These are phyloP conservation scores for Parthenolecanium corni DNA, from an alignment of 2,888 invertebrate species.

Conservation along the genomic window DNA sequence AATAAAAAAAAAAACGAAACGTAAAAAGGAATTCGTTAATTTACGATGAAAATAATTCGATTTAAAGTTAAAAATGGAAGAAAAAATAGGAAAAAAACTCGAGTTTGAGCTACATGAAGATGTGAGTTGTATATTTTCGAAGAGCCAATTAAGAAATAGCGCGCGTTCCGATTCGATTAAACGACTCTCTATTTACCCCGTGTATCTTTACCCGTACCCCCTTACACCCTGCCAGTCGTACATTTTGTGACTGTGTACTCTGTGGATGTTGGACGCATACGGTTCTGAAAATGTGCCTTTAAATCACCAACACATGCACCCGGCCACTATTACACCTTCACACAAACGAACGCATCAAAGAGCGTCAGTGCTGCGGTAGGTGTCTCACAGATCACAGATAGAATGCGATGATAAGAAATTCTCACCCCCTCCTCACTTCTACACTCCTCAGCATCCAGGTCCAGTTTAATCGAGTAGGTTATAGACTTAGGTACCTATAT, in stretches of 20 bases:
- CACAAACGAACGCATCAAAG: no score
- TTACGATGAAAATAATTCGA: slow-evolving; percentile 24
- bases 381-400: slow-evolving; percentile 22
- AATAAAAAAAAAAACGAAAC: slow-evolving; percentile 13
- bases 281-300: no score
- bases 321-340: no score
- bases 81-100: no score
- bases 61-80: slow-evolving; percentile 5
- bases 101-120: no score
- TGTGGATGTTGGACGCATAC: no score
- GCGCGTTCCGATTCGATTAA: slow-evolving; percentile 22
- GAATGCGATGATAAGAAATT: slow-evolving; percentile 19
- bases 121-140: slow-evolving; percentile 5
- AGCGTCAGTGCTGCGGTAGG: slow-evolving; percentile 19
- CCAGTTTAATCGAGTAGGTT: no score
- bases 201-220: neutral
- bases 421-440: neutral
- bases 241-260: no score
- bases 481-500: no score
- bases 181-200: neutral
- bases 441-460: neutral
- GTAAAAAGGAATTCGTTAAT: slow-evolving; percentile 26
- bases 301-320: no score
- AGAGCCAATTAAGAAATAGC: slow-evolving; percentile 26
- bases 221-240: slow-evolving; percentile 13